Evolutionary conservation across 1,140 invertebrate genomes (phyloP), one percentile per base, ranked within the genome.

Genomic region (Drosophila kikkawai): DNA sequence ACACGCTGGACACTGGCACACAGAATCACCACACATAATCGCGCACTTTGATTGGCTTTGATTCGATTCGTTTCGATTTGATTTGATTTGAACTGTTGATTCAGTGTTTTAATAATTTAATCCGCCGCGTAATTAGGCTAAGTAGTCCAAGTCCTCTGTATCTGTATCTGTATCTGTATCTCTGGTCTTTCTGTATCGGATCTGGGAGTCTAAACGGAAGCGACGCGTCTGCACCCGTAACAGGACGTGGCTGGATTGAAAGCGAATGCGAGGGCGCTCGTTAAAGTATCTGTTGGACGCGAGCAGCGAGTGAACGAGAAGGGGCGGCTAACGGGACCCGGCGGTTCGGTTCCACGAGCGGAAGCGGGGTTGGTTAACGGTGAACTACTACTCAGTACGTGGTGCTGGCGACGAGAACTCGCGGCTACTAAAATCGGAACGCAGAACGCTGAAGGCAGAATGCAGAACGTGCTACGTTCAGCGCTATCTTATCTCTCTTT

Each of bases 31-130:
- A 56, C 53, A 56, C 53, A 56, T 39, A 56, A 22, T 45, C 65
- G 75, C 51, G 61, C 64, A 61, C 53, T 56, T 71, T 57, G 73
- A 51, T 55, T 48, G 56, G 50, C 19, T 75, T 75, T 37, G 44
- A 51, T 53, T 55, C 29, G 41, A 55, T 39, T 58, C 32, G 63
- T 58, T 37, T 60, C 45, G 8, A 45, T 73, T 68, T n/a, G 19
- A 13, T 41, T 55, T 55, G 65, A 59, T 68, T 76, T 63, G 47
- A 69, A 56, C 53, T 56, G 53, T 50, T 36, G 57, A 63, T 84
- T 87, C 74, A 82, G 82, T 90, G 83, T 88, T 82, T 91, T 92
- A 92, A 92, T 91, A 92, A 91, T 88, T 92, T 92, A 92, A 92
- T 92, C 91, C 91, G 80, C 77, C 81, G 81, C 81, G 91, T 92